Percentiles rank a stretch among this genome's conserved stretches.
Conservation (phyloP, 2,113 vertebrate genomes). For the Phalacrocorax pelagicus region DNA sequence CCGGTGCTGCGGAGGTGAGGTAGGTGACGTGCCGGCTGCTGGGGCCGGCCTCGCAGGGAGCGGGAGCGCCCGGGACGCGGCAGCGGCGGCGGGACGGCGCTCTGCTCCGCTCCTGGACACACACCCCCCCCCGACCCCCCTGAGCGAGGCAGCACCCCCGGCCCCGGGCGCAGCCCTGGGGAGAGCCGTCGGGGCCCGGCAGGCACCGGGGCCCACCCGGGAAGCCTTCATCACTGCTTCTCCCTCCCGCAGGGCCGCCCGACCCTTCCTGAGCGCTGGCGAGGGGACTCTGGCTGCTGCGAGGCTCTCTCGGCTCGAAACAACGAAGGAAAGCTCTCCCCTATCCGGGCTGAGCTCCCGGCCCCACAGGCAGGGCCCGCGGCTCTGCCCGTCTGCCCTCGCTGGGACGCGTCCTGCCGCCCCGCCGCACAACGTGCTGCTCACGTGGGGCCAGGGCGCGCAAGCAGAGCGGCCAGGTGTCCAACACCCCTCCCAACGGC, state of each 20-base stretch:
- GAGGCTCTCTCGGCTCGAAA: neutral
- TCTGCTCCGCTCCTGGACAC: neutral
- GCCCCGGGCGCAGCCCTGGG: neutral
- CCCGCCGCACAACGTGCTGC: neutral
- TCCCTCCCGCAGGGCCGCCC: constrained; percentile 65
- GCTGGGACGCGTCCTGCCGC: neutral
- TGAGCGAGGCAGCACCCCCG: too few species aligned
- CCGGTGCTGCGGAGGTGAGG: too few species aligned
- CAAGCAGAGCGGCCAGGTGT: neutral
- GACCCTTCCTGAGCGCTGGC: neutral
- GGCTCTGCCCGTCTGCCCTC: neutral
- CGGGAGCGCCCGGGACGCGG: too few species aligned
- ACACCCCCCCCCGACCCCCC: too few species aligned
- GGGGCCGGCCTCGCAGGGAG: too few species aligned
- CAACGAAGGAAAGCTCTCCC: neutral
- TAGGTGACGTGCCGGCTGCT: too few species aligned
- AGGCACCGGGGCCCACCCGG: neutral
- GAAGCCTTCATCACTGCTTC: constrained; percentile 43
- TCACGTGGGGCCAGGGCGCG: neutral
- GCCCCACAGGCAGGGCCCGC: neutral
- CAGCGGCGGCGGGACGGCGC: neutral
- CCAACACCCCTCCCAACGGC: constrained; percentile 6
- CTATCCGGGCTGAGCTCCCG: neutral
- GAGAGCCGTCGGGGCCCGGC: too few species aligned
- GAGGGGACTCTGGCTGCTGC: neutral